Base-by-base conservation (phyloP, 2,797 vertebrate species). In the Cossypha heuglini region DNA sequence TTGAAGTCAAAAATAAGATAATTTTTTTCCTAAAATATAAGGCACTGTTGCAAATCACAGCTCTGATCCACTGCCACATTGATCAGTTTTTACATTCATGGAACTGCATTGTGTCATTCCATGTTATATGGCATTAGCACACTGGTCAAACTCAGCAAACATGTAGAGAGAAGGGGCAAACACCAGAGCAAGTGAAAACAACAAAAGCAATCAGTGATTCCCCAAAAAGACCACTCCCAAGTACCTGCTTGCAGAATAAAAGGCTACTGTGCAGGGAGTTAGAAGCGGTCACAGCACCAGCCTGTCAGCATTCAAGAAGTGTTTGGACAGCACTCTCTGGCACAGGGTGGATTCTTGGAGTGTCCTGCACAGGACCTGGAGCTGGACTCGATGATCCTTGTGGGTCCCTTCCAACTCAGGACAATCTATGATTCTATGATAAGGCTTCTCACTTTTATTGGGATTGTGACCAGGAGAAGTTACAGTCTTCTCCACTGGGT, bases 401-500 rank as follows among this genome's bases (percentile, higher is more conserved):
- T 6, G 20, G 7, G 28, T 57, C 10, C 11, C 14, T 77, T 40
- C 43, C 38, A 64, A 22, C 20, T 16, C 51, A 31, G 33, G 43
- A 16, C 20, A 45, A 40, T 31, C 43, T 31, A 7, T 16, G 43
- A 14, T 11, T 51, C 43, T 18, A 0, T 9, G 63, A 57, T 3
- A 18, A 49, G 15, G 69, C 5, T 74, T 71, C 80, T 82, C 45
- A 48, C 28, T 46, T 67, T 66, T 49, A 69, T 63, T 2, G 42
- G 37, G 31, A 16, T 43, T 48, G 51, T 1, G 8, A 86, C 6
- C 77, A 78, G 3, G n/a, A 72, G 86, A 96, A 92, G 94, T 88
- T 68, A 25, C 55, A 67, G 22, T 73, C 64, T 48, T 92, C n/a
- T 61, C 98, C 98, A 97, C 97, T 97, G 93, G 98, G 93, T 98